phyloP scores from a whole-genome alignment of 2,797 vertebrate genomes.

The Periophthalmus magnuspinnatus region DNA sequence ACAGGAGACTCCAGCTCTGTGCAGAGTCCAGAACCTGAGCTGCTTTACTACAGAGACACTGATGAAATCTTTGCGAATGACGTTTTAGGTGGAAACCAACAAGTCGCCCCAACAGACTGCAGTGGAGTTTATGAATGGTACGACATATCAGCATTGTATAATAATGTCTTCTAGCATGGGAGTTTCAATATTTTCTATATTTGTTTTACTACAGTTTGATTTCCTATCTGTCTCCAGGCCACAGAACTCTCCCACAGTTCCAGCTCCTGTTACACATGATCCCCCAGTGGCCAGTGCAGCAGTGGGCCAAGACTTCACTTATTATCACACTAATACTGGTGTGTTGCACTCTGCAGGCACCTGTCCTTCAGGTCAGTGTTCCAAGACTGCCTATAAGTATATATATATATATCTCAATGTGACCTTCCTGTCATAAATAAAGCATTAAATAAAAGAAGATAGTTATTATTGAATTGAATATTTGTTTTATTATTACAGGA shows the following conservation, averaged over 20 bases:
- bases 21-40: slow-evolving; percentile 59
- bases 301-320: slow-evolving; percentile 45
- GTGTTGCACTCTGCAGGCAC: slow-evolving; percentile 31
- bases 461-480: too few relatives aligned
- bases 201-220: background rate
- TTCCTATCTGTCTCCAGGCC: slow-evolving; percentile 42
- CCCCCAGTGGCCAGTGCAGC: background rate
- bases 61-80: slow-evolving; percentile 20
- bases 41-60: slow-evolving; percentile 33
- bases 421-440: too few relatives aligned
- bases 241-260: slow-evolving; percentile 13
- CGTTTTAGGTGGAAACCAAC: slow-evolving; percentile 15
- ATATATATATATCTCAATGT: too few relatives aligned
- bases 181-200: background rate
- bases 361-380: slow-evolving; percentile 17
- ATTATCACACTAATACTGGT: slow-evolving; percentile 49
- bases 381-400: too few relatives aligned
- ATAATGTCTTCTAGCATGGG: too few relatives aligned
- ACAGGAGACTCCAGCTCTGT: slow-evolving; percentile 23
- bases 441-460: too few relatives aligned
- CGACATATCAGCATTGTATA: background rate
- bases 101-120: slow-evolving; percentile 1
- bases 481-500: slow-evolving; percentile 31
- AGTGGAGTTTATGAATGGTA: slow-evolving; percentile 32
- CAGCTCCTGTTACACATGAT: slow-evolving; percentile 5